These are phyloP conservation scores for Gymnocypris eckloni DNA, from an alignment of 2,797 vertebrate genomes.

Conservation along the genomic window DNA sequence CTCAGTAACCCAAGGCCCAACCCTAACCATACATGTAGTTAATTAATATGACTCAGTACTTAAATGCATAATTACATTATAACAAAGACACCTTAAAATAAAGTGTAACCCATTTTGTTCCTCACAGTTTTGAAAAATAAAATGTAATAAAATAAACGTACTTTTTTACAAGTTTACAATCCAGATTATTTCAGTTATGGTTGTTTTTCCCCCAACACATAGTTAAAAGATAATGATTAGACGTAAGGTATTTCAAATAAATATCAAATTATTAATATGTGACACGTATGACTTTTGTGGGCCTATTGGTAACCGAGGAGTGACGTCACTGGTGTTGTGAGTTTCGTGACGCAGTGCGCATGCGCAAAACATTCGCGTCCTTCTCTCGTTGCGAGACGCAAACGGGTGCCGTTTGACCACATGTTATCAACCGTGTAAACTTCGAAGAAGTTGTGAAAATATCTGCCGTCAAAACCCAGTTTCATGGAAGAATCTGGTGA, in stretches of 20 bases:
- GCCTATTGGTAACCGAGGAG: not conserved
- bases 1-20: no score
- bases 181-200: not conserved
- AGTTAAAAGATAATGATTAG: no score
- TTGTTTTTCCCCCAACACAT: no score
- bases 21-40: no score
- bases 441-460: slow-evolving; percentile 62
- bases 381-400: slow-evolving; percentile 66
- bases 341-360: slow-evolving; percentile 35
- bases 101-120: no score
- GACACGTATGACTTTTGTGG: not conserved
- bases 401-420: slow-evolving; percentile 62
- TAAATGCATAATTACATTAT: no score
- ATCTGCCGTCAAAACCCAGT: slow-evolving; percentile 35
- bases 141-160: not conserved
- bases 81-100: no score
- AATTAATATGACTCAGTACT: no score
- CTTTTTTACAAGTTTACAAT: not conserved
- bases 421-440: slow-evolving; percentile 56
- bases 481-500: slow-evolving; percentile 78
- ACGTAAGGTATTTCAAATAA: not conserved
- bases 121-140: no score
- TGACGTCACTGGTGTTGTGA: not conserved
- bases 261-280: not conserved
- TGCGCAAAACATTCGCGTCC: slow-evolving; percentile 45